Percentiles rank a stretch among this genome's conserved stretches.
phyloP scores from a whole-genome alignment of 1,140 invertebrate species.

The Hesperophylax magnus region DNA sequence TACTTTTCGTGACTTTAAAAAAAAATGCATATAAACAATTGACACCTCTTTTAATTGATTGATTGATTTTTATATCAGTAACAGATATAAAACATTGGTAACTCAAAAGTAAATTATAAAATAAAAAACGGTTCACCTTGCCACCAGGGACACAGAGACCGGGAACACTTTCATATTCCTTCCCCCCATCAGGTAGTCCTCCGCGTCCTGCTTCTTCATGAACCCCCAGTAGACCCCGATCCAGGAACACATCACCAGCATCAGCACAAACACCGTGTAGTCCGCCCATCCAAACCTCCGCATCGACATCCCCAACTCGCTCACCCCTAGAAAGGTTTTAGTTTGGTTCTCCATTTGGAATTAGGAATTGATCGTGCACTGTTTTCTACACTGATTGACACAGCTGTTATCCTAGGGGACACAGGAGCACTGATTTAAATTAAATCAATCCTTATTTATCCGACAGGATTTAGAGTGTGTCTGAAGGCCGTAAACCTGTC shows the following conservation, averaged over 20 bases:
- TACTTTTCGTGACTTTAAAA: too few relatives aligned
- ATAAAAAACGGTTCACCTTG: slow-evolving; percentile 72
- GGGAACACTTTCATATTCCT: slow-evolving; percentile 86
- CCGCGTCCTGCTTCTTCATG: slow-evolving; percentile 76
- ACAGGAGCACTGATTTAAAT: neutral
- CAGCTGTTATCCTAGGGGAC: neutral
- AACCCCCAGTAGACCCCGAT: slow-evolving; percentile 88
- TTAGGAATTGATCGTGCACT: neutral
- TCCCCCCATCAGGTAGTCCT: slow-evolving; percentile 89
- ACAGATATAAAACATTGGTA: too few relatives aligned
- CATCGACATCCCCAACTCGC: slow-evolving; percentile 73
- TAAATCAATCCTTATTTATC: neutral
- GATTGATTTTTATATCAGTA: too few relatives aligned
- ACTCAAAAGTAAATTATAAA: neutral
- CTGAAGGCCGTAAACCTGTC: neutral
- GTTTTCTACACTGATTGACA: neutral
- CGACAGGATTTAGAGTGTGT: neutral
- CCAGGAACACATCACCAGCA: slow-evolving; percentile 79
- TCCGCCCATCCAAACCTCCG: slow-evolving; percentile 79
- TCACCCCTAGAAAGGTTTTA: slow-evolving; percentile 64
- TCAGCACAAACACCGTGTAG: slow-evolving; percentile 79
- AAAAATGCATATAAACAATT: too few relatives aligned
- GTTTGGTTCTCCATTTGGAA: slow-evolving; percentile 6
- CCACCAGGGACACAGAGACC: slow-evolving; percentile 85
- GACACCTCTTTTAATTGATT: too few relatives aligned